phyloP scores from a whole-genome alignment of 2,797 vertebrate species.

The Natrix natrix region DNA sequence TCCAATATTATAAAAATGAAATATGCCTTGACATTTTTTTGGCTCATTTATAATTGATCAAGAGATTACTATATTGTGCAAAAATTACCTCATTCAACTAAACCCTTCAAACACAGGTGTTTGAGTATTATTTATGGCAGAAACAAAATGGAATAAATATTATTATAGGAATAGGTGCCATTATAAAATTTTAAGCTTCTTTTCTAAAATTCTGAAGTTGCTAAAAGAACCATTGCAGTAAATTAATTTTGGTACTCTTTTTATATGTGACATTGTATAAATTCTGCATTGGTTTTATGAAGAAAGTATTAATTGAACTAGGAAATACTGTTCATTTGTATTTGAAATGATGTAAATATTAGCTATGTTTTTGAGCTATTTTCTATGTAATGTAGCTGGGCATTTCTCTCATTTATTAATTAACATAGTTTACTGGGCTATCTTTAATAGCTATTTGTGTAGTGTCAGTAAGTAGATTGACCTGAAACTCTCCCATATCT shows the following conservation, averaged over 20 bases:
- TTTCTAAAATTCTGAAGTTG: not conserved
- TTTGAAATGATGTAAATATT: not conserved
- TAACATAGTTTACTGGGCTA: not conserved
- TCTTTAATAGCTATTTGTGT: not conserved
- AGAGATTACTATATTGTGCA: not conserved
- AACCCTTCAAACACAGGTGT: not conserved
- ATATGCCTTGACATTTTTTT: not conserved
- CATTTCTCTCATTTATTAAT: not conserved
- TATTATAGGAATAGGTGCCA: not conserved
- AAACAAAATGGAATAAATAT: not conserved
- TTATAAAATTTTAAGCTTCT: not conserved
- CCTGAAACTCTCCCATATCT: not conserved
- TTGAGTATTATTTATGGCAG: not conserved
- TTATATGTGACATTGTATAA: conserved; percentile 1
- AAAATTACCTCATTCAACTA: not conserved
- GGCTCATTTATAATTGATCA: not conserved
- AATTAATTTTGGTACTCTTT: not conserved
- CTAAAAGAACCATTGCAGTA: conserved; percentile 5
- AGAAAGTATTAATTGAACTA: conserved; percentile 16
- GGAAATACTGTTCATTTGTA: not conserved
- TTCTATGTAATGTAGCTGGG: not conserved
- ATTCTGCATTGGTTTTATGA: conserved; percentile 5
- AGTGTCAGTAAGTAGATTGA: not conserved
- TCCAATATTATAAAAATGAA: not conserved
- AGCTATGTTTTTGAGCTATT: not conserved